Evolutionary conservation across 2,113 vertebrate species (phyloP).

Genomic region (Bufo bufo): DNA sequence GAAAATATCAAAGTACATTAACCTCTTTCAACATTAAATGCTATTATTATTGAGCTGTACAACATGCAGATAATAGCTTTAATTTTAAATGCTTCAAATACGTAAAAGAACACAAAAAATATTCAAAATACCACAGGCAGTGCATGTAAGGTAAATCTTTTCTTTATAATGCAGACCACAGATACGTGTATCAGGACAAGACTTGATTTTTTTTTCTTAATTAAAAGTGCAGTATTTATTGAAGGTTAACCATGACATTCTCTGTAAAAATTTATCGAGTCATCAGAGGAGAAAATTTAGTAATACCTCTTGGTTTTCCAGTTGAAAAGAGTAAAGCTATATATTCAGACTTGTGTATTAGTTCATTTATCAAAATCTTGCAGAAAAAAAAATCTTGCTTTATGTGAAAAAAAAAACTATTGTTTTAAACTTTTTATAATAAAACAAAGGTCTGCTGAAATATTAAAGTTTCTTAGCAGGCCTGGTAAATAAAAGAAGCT

Average conservation of each 20-base stretch:
- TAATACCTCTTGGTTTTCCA: not conserved
- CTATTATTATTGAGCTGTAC: conserved; percentile 40
- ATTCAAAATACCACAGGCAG: not conserved
- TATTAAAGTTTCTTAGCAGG: not conserved
- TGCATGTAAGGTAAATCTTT: not conserved
- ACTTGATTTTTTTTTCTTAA: conserved; percentile 15
- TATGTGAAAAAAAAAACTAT: too few relatives aligned
- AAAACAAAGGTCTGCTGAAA: not conserved
- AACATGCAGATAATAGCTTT: conserved; percentile 45
- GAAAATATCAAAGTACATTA: conserved; percentile 49
- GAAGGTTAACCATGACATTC: conserved; percentile 46
- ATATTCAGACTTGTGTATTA: not conserved
- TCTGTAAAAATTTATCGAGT: conserved; percentile 26
- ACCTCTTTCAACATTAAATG: conserved; percentile 45
- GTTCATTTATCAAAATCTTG: conserved; percentile 27
- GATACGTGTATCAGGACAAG: not conserved
- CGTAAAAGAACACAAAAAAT: not conserved
- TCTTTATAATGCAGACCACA: not conserved
- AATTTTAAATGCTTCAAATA: conserved; percentile 38
- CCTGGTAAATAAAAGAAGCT: too few relatives aligned
- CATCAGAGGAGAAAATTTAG: conserved; percentile 44
- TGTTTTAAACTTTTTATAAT: not conserved
- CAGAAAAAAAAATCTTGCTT: not conserved
- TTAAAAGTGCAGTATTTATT: conserved; percentile 42
- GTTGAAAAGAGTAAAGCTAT: conserved; percentile 24